Evolutionary conservation across 2,113 vertebrate genomes (phyloP).

Genomic region (Hemichromis elongatus): DNA sequence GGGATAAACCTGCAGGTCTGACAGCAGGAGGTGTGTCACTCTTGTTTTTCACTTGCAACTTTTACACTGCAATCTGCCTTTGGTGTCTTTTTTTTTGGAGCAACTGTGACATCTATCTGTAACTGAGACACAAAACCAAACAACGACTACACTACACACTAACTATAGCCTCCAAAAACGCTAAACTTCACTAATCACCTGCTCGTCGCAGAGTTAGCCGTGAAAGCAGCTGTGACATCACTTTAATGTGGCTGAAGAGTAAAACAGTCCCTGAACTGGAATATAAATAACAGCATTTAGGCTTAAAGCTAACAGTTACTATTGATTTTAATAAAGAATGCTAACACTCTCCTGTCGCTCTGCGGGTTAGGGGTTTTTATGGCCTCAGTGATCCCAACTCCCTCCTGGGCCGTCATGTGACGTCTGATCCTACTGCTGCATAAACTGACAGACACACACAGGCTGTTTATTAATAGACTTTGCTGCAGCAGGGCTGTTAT

Average conservation of each 20-base stretch:
- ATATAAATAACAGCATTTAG: not conserved
- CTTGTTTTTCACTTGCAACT: no score
- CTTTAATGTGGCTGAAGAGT: not conserved
- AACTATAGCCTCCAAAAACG: no score
- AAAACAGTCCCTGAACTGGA: not conserved
- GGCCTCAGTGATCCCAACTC: not conserved
- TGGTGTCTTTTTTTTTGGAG: no score
- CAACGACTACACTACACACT: no score
- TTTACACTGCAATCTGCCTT: no score
- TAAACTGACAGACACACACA: not conserved
- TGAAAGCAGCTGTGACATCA: not conserved
- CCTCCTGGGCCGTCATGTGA: conserved; percentile 7
- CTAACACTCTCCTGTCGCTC: not conserved
- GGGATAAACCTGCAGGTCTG: no score
- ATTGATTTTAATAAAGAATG: not conserved
- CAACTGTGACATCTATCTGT: no score
- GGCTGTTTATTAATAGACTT: not conserved
- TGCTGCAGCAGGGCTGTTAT: not conserved
- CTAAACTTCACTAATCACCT: no score
- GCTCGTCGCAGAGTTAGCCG: fast-evolving
- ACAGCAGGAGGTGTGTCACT: no score
- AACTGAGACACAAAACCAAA: no score
- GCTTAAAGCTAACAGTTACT: not conserved
- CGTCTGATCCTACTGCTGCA: not conserved
- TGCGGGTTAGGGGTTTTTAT: not conserved